Conservation (phyloP, 2,888 invertebrate genomes). For the Xestobium rufovillosum region DNA sequence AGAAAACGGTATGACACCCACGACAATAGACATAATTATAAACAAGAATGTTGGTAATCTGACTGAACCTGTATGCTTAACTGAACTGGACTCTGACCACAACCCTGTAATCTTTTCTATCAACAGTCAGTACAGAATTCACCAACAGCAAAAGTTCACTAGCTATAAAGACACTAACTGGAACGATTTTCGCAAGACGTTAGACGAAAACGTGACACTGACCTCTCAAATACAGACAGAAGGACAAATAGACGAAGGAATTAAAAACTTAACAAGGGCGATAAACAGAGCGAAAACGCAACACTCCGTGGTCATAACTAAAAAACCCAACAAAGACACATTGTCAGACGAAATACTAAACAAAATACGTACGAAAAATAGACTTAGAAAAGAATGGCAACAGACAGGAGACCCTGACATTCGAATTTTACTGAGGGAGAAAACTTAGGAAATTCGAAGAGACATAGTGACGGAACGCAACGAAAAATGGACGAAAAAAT, state of each 20-base stretch:
- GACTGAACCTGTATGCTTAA: background rate
- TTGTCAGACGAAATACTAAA: too few species aligned
- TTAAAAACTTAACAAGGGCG: constrained; percentile 4
- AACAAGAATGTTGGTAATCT: constrained; percentile 2
- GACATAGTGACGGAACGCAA: too few species aligned
- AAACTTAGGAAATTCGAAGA: too few species aligned
- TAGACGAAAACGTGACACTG: constrained; percentile 1
- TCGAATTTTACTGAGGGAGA: too few species aligned
- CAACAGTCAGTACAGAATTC: constrained; percentile 2
- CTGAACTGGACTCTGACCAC: constrained; percentile 6
- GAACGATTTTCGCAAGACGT: too few species aligned
- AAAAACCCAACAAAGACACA: constrained; percentile 3
- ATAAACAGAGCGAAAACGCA: constrained; percentile 1
- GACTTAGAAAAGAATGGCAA: constrained; percentile 12
- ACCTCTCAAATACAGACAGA: constrained; percentile 7
- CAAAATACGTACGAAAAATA: constrained; percentile 17
- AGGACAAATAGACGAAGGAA: constrained; percentile 5
- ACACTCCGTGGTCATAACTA: background rate
- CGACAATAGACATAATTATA: too few species aligned
- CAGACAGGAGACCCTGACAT: background rate
- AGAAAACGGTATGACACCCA: constrained; percentile 4
- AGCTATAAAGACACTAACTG: constrained; percentile 10
- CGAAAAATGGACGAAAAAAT: too few species aligned
- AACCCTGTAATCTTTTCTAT: background rate
- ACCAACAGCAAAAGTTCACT: background rate